These are phyloP conservation scores for Cassiopea andromeda DNA, from an alignment of 30 jellyfish, hydroid and myxozoan species.

Conservation along the genomic window DNA sequence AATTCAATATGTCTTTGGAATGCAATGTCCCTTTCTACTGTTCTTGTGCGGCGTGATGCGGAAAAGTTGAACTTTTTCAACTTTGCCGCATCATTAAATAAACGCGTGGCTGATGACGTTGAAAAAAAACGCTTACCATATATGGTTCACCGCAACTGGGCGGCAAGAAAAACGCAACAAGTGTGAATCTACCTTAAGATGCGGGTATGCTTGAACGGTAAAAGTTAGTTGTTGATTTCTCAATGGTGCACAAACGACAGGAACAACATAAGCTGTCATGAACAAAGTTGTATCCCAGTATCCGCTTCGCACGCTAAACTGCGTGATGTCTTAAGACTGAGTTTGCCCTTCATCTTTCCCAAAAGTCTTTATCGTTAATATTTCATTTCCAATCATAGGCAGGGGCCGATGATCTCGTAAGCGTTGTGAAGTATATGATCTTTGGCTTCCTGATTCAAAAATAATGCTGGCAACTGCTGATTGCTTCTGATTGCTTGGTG, in stretches of 20 bases:
- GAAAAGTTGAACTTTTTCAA: too few relatives aligned
- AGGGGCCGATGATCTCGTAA: conserved; percentile 39
- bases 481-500: not conserved
- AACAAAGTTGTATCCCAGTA: not conserved
- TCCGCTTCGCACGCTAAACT: conserved; percentile 43
- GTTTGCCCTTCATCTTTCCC: conserved; percentile 24
- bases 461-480: conserved; percentile 9
- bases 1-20: too few relatives aligned
- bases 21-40: too few relatives aligned
- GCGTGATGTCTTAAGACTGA: conserved; percentile 32
- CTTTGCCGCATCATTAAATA: too few relatives aligned
- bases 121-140: too few relatives aligned
- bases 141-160: too few relatives aligned
- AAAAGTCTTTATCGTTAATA: conserved; percentile 29
- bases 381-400: conserved; percentile 42
- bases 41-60: too few relatives aligned
- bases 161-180: too few relatives aligned
- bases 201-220: not conserved
- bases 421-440: conserved; percentile 12
- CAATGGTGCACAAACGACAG: conserved; percentile 60
- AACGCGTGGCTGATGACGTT: too few relatives aligned
- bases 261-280: conserved; percentile 42
- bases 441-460: conserved; percentile 35
- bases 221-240: conserved; percentile 22
- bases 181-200: not conserved